phyloP scores from a whole-genome alignment of 2,113 vertebrate species.

The Forbesichthys papilliferus region DNA sequence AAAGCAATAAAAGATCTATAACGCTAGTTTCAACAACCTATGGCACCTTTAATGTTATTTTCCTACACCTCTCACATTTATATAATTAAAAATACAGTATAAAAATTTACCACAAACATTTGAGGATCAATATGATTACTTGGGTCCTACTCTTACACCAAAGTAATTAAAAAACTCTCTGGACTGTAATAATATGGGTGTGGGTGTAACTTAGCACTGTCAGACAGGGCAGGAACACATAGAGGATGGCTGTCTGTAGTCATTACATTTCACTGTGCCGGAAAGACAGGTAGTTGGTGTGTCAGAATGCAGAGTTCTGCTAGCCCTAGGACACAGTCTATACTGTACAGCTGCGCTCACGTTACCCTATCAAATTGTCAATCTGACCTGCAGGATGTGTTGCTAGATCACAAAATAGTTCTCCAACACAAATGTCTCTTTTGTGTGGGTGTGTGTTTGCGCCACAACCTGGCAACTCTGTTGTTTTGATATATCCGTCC shows the following conservation, averaged over 20 bases:
- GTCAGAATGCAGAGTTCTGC: conserved; percentile 2
- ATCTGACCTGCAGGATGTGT: conserved; percentile 10
- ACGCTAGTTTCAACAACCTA: too few relatives aligned
- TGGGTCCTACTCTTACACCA: too few relatives aligned
- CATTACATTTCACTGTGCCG: neutral
- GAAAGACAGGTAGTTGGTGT: neutral
- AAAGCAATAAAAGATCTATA: too few relatives aligned
- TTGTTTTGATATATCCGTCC: neutral
- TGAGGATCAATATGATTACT: too few relatives aligned
- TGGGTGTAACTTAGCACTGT: too few relatives aligned
- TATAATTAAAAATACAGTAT: too few relatives aligned
- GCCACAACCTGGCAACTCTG: neutral
- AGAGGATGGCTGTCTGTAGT: too few relatives aligned
- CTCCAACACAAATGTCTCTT: neutral
- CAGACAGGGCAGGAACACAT: too few relatives aligned
- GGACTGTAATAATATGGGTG: neutral
- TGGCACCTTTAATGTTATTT: too few relatives aligned
- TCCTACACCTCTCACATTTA: too few relatives aligned
- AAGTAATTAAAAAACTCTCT: too few relatives aligned
- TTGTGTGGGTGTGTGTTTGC: neutral
- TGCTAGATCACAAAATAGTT: neutral
- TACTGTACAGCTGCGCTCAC: neutral
- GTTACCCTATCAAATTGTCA: conserved; percentile 12
- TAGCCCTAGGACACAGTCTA: conserved; percentile 25
- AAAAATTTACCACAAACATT: too few relatives aligned